These are phyloP conservation scores for Spongilla lacustris DNA, from an alignment of 37 sponge, comb jelly and placozoan species.

Conservation along the genomic window DNA sequence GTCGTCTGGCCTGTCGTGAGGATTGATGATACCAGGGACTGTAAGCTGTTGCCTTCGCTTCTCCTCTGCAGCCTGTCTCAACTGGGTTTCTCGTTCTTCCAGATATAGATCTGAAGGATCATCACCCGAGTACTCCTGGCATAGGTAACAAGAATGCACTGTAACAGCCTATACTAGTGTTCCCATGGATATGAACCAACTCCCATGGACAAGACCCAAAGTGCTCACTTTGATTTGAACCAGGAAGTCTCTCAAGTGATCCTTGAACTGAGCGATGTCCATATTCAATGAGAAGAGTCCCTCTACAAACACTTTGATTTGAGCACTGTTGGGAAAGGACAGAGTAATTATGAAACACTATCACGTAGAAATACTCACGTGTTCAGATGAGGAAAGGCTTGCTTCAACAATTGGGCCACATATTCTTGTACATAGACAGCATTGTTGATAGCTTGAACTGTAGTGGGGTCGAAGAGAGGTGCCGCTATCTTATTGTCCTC, in stretches of 20 bases:
- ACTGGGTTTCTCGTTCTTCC: slow-evolving; percentile 89
- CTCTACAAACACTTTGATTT: slow-evolving; percentile 84
- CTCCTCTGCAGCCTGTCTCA: slow-evolving; percentile 79
- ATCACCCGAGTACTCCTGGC: slow-evolving; percentile 90
- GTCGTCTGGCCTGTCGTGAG: slow-evolving; percentile 96
- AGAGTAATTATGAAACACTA: background rate
- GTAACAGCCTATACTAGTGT: background rate
- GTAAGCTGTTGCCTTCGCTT: slow-evolving; percentile 81
- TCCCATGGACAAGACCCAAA: background rate
- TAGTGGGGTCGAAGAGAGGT: slow-evolving; percentile 54
- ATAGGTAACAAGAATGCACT: background rate
- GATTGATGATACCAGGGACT: slow-evolving; percentile 97
- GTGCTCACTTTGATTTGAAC: slow-evolving; percentile 86
- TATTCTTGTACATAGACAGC: slow-evolving; percentile 67
- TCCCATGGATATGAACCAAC: background rate
- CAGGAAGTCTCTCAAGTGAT: slow-evolving; percentile 95
- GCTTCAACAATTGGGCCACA: slow-evolving; percentile 80
- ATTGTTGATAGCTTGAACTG: slow-evolving; percentile 45
- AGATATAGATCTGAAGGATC: slow-evolving; percentile 82
- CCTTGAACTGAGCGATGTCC: slow-evolving; percentile 83
- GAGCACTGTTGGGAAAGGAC: slow-evolving; percentile 66
- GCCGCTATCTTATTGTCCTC: slow-evolving; percentile 74
- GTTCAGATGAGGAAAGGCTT: slow-evolving; percentile 91
- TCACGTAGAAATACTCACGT: slow-evolving; percentile 63
- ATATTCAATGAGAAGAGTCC: slow-evolving; percentile 89